Percentiles rank a stretch among this genome's conserved stretches.
Evolutionary conservation across 2,797 vertebrate species (phyloP).

Genomic region (Clarias laeviceps): DNA sequence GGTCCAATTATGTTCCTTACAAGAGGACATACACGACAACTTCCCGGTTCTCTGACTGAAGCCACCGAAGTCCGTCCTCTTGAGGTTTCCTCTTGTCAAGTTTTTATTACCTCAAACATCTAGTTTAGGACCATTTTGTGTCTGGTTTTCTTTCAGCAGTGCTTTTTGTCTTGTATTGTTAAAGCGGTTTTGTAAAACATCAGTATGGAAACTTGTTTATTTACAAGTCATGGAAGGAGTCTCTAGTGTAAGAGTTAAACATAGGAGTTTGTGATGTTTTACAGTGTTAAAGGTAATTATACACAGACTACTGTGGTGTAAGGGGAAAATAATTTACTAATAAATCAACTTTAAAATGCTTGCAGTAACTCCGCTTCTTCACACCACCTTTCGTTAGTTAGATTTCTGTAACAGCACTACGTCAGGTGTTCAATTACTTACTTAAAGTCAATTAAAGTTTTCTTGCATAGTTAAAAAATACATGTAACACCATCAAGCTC

Average conservation of each 20-base stretch:
- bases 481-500: no score
- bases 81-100: neutral
- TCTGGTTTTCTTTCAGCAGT: neutral
- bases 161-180: neutral
- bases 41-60: neutral
- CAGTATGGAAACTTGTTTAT: no score
- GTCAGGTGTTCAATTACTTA: neutral
- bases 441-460: neutral
- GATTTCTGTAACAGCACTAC: neutral
- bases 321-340: neutral
- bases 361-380: no score
- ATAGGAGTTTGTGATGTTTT: neutral
- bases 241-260: neutral
- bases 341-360: no score
- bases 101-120: neutral
- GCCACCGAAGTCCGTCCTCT: neutral
- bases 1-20: constrained; percentile 14
- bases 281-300: neutral
- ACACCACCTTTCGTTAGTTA: neutral
- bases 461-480: neutral
- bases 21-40: neutral
- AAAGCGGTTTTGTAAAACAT: neutral
- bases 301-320: neutral
- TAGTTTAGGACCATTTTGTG: neutral
- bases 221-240: neutral